Conservation (phyloP, 53 echinoderm and acorn worm species). For the Holothuria scabra region DNA sequence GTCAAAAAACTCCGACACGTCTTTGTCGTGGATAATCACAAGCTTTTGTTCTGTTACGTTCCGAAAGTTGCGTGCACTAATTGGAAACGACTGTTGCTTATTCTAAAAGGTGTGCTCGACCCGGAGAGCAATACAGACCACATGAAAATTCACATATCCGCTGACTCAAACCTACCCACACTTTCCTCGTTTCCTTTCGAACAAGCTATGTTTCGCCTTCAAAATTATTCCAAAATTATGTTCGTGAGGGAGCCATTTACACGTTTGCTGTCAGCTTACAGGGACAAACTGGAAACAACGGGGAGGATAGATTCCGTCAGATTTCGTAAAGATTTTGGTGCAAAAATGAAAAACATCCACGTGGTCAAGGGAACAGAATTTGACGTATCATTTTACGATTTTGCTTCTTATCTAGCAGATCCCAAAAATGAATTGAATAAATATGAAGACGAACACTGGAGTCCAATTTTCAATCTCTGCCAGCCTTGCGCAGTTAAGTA, state of each 20-base stretch:
- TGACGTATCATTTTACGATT: slow-evolving; percentile 79
- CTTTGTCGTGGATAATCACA: slow-evolving; percentile 80
- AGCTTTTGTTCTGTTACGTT: slow-evolving; percentile 88
- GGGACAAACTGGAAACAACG: slow-evolving; percentile 63
- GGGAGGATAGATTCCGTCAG: background rate
- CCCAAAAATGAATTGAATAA: background rate
- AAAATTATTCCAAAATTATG: slow-evolving; percentile 84
- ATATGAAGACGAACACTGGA: slow-evolving; percentile 81
- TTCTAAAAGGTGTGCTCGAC: slow-evolving; percentile 57
- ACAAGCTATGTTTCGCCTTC: slow-evolving; percentile 57
- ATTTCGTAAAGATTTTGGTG: slow-evolving; percentile 42
- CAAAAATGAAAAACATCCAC: slow-evolving; percentile 26
- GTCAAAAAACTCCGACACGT: slow-evolving; percentile 44
- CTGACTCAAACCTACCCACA: slow-evolving; percentile 75
- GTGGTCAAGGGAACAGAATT: slow-evolving; percentile 26
- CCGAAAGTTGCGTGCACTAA: slow-evolving; percentile 94
- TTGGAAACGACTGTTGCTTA: slow-evolving; percentile 90
- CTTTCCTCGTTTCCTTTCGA: slow-evolving; percentile 54
- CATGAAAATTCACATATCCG: slow-evolving; percentile 63
- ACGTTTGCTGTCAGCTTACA: slow-evolving; percentile 77
- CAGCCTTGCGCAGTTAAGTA: slow-evolving; percentile 85
- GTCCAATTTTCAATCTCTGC: slow-evolving; percentile 81
- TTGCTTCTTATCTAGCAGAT: slow-evolving; percentile 68
- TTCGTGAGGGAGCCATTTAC: slow-evolving; percentile 81
- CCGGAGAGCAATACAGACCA: slow-evolving; percentile 36